phyloP scores from a whole-genome alignment of 2,113 vertebrate genomes.

The Myotis yumanensis region DNA sequence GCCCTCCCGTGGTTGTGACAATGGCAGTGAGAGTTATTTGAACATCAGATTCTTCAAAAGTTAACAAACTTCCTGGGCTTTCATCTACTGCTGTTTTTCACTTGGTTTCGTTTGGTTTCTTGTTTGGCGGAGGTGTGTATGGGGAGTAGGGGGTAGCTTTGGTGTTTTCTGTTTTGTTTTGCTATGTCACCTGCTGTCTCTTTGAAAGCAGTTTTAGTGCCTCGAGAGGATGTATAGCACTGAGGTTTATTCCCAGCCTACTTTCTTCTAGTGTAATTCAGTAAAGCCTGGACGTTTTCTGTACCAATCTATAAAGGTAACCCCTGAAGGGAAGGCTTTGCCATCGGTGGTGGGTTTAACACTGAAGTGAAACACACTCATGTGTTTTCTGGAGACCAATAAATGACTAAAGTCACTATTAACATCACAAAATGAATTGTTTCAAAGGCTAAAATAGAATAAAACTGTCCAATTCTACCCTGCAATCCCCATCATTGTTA shows the following conservation, averaged over 20 bases:
- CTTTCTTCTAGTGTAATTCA: not conserved
- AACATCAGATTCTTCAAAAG: slow-evolving; percentile 14
- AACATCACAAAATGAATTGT: not conserved
- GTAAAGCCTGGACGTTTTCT: not conserved
- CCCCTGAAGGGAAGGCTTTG: not conserved
- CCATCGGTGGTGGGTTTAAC: not conserved
- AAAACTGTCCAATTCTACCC: slow-evolving; percentile 1
- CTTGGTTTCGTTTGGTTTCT: not conserved
- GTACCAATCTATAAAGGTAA: not conserved
- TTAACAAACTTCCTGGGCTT: not conserved
- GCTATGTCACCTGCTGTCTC: not conserved
- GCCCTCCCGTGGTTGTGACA: not conserved
- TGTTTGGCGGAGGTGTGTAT: no score
- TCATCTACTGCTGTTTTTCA: not conserved
- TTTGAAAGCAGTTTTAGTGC: not conserved
- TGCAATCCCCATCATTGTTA: not conserved
- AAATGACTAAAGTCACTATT: not conserved
- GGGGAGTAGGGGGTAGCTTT: no score
- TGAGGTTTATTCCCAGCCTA: not conserved
- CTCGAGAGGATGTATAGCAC: not conserved
- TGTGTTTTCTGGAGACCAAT: not conserved
- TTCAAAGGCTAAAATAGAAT: not conserved
- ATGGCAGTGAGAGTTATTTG: not conserved
- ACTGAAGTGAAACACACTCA: not conserved
- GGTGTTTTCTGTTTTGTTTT: not conserved